Evolutionary conservation across 2,113 vertebrate genomes (phyloP).

Genomic region (Aphyosemion australe): DNA sequence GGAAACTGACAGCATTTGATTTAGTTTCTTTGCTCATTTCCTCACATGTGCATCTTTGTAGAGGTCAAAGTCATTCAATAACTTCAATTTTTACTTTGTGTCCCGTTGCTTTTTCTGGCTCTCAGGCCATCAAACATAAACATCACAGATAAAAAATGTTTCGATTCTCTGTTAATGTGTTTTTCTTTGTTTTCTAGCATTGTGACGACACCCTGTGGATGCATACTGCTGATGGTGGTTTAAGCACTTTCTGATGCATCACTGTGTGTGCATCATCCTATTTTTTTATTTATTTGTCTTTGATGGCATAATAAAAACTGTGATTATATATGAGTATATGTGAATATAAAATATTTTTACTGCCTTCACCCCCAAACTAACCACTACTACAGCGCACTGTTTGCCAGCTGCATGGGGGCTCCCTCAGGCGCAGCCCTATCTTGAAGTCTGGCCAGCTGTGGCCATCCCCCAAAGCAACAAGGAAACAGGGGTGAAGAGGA

Average conservation of each 20-base stretch:
- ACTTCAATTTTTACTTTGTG: too few species aligned
- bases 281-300: neutral
- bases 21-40: too few species aligned
- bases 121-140: too few species aligned
- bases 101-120: too few species aligned
- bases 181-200: too few species aligned
- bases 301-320: neutral
- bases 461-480: conserved; percentile 44
- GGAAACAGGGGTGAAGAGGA: conserved; percentile 23
- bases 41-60: too few species aligned
- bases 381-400: conserved; percentile 44
- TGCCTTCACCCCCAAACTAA: conserved; percentile 12
- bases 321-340: neutral
- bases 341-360: neutral
- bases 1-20: too few species aligned
- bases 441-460: conserved; percentile 73
- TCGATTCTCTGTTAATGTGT: too few species aligned
- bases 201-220: neutral
- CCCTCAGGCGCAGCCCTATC: conserved; percentile 63
- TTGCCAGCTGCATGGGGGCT: conserved; percentile 64
- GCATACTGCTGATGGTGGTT: too few species aligned
- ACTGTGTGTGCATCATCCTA: neutral
- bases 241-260: neutral
- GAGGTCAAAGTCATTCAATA: too few species aligned
- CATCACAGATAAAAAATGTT: too few species aligned